Percentiles rank a stretch among this genome's conserved stretches.
These are phyloP conservation scores for Microcebus tavaratra DNA, from an alignment of 2,113 vertebrate species.

Conservation along the genomic window DNA sequence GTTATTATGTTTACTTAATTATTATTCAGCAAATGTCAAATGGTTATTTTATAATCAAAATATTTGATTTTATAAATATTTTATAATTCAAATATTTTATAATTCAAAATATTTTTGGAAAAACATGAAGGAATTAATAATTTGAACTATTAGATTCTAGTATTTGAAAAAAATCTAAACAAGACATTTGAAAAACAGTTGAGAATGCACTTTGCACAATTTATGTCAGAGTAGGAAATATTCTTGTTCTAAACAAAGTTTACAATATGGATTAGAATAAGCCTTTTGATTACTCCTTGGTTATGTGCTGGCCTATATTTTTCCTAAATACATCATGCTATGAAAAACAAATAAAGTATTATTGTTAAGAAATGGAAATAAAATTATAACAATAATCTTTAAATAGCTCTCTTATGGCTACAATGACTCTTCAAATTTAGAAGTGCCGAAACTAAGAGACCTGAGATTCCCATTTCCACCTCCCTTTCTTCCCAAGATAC, in stretches of 20 bases:
- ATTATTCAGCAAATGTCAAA: not conserved
- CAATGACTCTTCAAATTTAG: not conserved
- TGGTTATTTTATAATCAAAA: not conserved
- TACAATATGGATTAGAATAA: not conserved
- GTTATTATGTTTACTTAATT: not conserved
- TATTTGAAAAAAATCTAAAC: not conserved
- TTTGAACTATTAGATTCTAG: not conserved
- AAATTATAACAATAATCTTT: conserved; percentile 26
- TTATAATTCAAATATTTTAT: too few relatives aligned
- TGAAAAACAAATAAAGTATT: not conserved
- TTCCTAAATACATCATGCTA: not conserved
- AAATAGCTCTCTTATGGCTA: not conserved
- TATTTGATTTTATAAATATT: too few relatives aligned
- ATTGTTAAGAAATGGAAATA: not conserved
- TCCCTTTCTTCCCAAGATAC: not conserved
- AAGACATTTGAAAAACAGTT: conserved; percentile 1
- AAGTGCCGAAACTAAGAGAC: not conserved
- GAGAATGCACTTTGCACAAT: not conserved
- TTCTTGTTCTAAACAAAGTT: not conserved
- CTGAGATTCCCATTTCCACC: not conserved
- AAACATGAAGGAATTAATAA: not conserved
- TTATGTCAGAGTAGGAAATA: not conserved
- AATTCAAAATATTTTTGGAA: conserved; percentile 5
- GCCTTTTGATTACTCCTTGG: not conserved
- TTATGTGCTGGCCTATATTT: not conserved